These are phyloP conservation scores for Sebastiscus tertius DNA, from an alignment of 2,797 vertebrate species.

Conservation along the genomic window DNA sequence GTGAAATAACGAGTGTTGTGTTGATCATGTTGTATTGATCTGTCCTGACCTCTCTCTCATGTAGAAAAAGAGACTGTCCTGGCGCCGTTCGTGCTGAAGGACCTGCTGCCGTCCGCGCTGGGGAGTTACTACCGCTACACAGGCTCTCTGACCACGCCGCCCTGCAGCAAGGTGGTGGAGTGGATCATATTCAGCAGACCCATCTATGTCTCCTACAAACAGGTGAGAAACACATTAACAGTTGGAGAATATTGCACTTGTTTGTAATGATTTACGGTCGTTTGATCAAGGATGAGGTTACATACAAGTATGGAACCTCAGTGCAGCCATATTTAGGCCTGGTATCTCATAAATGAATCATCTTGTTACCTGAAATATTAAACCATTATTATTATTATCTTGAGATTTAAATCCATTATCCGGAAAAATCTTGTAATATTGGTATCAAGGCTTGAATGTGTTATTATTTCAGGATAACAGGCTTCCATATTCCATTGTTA, in stretches of 20 bases:
- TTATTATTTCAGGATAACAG: background rate
- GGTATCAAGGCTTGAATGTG: background rate
- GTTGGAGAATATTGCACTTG: background rate
- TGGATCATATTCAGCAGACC: slow-evolving; percentile 95
- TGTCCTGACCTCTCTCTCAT: slow-evolving; percentile 33
- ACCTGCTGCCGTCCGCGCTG: slow-evolving; percentile 89
- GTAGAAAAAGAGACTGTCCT: slow-evolving; percentile 97
- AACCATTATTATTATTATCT: background rate
- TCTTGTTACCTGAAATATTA: background rate
- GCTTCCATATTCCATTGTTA: background rate
- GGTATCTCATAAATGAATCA: background rate
- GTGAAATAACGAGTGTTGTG: slow-evolving; percentile 11
- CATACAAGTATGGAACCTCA: background rate
- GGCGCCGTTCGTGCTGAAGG: slow-evolving; percentile 93
- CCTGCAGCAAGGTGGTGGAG: slow-evolving; percentile 95
- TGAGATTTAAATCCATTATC: background rate
- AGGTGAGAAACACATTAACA: slow-evolving; percentile 80
- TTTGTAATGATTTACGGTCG: background rate
- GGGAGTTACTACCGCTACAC: slow-evolving; percentile 95
- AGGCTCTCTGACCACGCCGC: slow-evolving; percentile 94
- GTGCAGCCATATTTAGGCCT: background rate
- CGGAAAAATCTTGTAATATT: no score
- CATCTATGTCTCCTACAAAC: slow-evolving; percentile 92
- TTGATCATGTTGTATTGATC: slow-evolving; percentile 38
- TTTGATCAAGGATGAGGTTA: background rate